phyloP scores from a whole-genome alignment of 2,113 vertebrate genomes.

The Progne subis region DNA sequence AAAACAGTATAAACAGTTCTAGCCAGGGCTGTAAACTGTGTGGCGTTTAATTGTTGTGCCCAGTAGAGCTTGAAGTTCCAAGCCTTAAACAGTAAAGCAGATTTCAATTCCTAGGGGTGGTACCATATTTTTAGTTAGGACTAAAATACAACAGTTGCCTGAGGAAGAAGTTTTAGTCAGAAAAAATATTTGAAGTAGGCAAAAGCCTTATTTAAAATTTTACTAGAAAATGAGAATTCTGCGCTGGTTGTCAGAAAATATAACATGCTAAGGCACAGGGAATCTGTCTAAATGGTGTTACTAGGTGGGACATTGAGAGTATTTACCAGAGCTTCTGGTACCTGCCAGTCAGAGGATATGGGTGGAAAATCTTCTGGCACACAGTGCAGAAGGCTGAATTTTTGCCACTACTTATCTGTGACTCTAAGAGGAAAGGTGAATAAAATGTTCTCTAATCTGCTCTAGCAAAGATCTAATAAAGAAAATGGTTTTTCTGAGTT shows the following conservation, averaged over 20 bases:
- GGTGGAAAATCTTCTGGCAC: neutral
- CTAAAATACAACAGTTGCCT: neutral
- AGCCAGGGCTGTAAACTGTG: neutral
- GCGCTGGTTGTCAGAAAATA: neutral
- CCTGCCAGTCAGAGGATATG: accelerated
- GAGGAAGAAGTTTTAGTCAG: conserved; percentile 28
- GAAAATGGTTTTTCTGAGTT: neutral
- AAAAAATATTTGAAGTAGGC: conserved; percentile 46
- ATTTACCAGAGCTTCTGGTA: neutral
- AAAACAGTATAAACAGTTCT: neutral
- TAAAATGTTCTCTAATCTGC: neutral
- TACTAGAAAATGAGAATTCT: conserved; percentile 15
- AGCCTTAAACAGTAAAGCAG: conserved; percentile 32
- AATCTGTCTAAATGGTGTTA: neutral
- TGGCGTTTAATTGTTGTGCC: neutral
- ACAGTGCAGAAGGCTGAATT: neutral
- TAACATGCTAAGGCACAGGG: neutral
- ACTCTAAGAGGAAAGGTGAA: neutral
- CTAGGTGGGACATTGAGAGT: neutral
- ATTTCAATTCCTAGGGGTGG: neutral
- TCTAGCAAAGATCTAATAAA: neutral
- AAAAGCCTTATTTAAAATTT: conserved; percentile 12
- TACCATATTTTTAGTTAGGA: neutral
- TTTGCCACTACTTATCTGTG: neutral
- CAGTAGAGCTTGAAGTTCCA: neutral